Conservation (phyloP, 2,113 vertebrate species). For the Spheniscus mendiculus region DNA sequence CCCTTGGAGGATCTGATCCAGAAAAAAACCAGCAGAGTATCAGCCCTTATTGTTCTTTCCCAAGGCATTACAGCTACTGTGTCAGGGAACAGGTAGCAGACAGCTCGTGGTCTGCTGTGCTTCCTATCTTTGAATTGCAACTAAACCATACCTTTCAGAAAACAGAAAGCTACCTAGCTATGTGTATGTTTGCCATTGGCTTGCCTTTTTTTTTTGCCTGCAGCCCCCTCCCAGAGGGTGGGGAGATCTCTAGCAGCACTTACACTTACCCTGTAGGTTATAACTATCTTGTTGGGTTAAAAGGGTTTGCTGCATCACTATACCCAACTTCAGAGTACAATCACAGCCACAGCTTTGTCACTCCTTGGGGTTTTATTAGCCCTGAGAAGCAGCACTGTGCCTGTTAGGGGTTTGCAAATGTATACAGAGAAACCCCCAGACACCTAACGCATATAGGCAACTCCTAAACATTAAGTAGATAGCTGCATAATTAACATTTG, state of each 20-base stretch:
- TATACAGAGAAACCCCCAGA: neutral
- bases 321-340: neutral
- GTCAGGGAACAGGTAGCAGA: neutral
- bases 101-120: neutral
- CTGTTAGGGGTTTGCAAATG: neutral
- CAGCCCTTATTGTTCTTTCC: neutral
- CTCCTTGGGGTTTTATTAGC: neutral
- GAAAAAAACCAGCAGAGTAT: neutral
- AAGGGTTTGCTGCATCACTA: neutral
- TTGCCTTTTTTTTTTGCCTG: neutral
- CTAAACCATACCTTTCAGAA: neutral
- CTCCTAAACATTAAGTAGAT: neutral
- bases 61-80: neutral
- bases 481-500: neutral
- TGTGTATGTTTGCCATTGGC: fast-evolving
- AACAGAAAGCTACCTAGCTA: neutral
- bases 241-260: neutral
- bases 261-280: fast-evolving
- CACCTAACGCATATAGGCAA: neutral
- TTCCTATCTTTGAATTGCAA: neutral
- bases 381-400: neutral
- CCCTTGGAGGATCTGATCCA: neutral
- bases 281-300: neutral
- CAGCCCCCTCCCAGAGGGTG: neutral
- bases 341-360: neutral